A percentile compares a stretch with the other conserved stretches of the same genome.
Conservation (phyloP, 2,888 invertebrate species). For the Megastigmus dorsalis region DNA sequence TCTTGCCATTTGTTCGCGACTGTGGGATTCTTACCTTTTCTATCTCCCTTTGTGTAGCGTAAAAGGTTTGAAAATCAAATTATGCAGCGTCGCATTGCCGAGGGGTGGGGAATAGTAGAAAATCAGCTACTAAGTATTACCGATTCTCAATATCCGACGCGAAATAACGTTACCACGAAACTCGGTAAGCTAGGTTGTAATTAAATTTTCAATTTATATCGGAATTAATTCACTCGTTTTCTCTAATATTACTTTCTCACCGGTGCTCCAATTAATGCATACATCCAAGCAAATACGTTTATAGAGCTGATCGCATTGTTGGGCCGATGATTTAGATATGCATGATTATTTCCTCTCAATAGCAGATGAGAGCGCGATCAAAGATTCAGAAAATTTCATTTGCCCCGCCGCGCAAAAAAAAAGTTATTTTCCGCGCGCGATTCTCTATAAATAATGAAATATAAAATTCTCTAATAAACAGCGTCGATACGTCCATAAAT, state of each 20-base stretch:
- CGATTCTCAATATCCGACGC: slow-evolving; percentile 44
- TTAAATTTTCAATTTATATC: slow-evolving; percentile 32
- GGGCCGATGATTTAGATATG: background rate
- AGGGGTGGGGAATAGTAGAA: slow-evolving; percentile 16
- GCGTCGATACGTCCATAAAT: too few relatives aligned
- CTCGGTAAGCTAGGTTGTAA: slow-evolving; percentile 31
- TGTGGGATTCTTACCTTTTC: too few relatives aligned
- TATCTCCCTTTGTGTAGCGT: slow-evolving; percentile 1
- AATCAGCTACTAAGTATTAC: slow-evolving; percentile 35
- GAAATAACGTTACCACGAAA: slow-evolving; percentile 26
- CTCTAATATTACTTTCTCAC: slow-evolving; percentile 38
- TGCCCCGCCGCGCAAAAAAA: too few relatives aligned
- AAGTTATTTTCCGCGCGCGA: too few relatives aligned
- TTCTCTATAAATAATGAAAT: too few relatives aligned
- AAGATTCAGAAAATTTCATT: background rate
- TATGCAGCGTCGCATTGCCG: slow-evolving; percentile 11
- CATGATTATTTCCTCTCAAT: background rate
- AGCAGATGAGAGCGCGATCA: background rate
- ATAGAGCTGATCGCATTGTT: slow-evolving; percentile 2
- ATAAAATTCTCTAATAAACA: too few relatives aligned
- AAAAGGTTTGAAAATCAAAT: slow-evolving; percentile 34
- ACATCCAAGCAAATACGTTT: slow-evolving; percentile 1
- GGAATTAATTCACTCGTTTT: slow-evolving; percentile 3
- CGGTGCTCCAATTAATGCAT: background rate
- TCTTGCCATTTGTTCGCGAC: too few relatives aligned